Base-by-base conservation (phyloP, 1,140 invertebrate species). In the Papilio xuthus region DNA sequence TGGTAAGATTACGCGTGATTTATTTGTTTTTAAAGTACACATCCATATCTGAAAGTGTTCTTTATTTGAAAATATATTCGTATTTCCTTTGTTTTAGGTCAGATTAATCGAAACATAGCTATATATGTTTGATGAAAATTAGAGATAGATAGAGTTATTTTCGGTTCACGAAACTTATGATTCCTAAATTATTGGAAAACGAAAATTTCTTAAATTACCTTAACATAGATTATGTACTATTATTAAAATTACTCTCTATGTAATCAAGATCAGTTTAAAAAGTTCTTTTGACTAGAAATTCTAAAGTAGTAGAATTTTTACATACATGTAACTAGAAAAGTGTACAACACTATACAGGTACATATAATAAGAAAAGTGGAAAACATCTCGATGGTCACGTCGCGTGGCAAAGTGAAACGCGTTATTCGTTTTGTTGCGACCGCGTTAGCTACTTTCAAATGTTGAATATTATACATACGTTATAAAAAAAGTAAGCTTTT, bases 301-400 rank as follows among this genome's bases (percentile, higher is more conserved):
- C 42, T 15, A 12, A 44, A 44, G 10, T 44, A 20, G 6, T 53
- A 23, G 20, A n/a, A 44, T 23, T n/a, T 56, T 9, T 56, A n/a
- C 8, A 23, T 23, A 56, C 20, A 56, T 9, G 20, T 9, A 56
- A 23, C 2, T 8, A 56, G 53, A 56, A 56, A 56, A 56, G 53
- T 23, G n/a, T 9, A 20, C n/a, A 20, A 23, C 18, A 18, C 6
- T 56, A 56, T 10, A 23, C 56, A 9, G 23, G 60, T 63, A 63
- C 60, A 63, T 3, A 15, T 63, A 63, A 63, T 63, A 63, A 63
- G 60, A 63, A 63, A 32, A 63, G 23, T 63, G 60, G 60, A 63
- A 63, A 63, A 60, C 53, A 63, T 63, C 56, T 60, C 56, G 56
- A 60, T 60, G 56, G n/a, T 26, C 56, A 12, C 3, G 56, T 26